phyloP scores from a whole-genome alignment of 2,797 vertebrate species.

The Leucoraja ocellata region DNA sequence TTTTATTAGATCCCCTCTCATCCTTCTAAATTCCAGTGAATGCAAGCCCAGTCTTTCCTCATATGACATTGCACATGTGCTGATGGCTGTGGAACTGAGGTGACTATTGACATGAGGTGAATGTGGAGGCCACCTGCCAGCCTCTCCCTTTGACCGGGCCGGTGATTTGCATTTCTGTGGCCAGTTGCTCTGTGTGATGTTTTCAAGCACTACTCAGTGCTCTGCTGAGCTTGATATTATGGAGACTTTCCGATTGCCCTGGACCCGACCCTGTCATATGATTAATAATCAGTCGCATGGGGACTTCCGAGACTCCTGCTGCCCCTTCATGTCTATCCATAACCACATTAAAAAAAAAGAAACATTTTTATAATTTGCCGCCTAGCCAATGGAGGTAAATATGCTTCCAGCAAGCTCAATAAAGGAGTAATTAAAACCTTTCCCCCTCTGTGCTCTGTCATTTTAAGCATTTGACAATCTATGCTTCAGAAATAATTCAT shows the following conservation, averaged over 20 bases:
- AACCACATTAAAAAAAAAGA: slow-evolving; percentile 63
- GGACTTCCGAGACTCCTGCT: slow-evolving; percentile 51
- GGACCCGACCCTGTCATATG: slow-evolving; percentile 62
- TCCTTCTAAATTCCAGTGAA: too few relatives aligned
- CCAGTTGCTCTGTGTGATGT: slow-evolving; percentile 81
- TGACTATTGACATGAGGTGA: slow-evolving; percentile 78
- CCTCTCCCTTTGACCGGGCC: slow-evolving; percentile 70
- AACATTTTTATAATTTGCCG: slow-evolving; percentile 43
- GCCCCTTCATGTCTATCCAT: slow-evolving; percentile 55
- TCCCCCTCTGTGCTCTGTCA: background rate
- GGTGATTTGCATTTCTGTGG: slow-evolving; percentile 94
- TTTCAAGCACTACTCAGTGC: slow-evolving; percentile 79
- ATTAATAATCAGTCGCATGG: slow-evolving; percentile 61
- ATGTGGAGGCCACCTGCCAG: slow-evolving; percentile 89
- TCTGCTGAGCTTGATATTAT: slow-evolving; percentile 79
- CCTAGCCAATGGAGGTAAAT: background rate
- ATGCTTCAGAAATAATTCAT: background rate
- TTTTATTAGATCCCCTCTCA: too few relatives aligned
- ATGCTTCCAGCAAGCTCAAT: background rate
- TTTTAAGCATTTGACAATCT: background rate
- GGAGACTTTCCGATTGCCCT: slow-evolving; percentile 71
- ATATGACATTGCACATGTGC: slow-evolving; percentile 64
- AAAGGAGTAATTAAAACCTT: background rate
- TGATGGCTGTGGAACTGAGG: slow-evolving; percentile 63
- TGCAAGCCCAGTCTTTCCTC: too few relatives aligned